phyloP scores from a whole-genome alignment of 2,113 vertebrate genomes.

The Mola mola region DNA sequence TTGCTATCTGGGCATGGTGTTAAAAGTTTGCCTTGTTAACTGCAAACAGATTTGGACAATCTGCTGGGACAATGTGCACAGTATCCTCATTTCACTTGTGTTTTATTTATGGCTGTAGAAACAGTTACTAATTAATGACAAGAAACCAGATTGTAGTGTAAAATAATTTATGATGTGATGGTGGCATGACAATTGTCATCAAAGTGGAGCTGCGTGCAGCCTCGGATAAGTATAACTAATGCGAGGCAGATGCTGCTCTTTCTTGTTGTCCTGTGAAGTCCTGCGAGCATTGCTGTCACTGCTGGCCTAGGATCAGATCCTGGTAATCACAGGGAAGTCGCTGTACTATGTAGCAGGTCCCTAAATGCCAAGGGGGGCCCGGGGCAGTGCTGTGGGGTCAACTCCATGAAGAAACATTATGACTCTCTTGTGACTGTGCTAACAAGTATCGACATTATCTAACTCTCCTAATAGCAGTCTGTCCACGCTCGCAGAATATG shows the following conservation, averaged over 20 bases:
- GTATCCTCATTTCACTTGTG: slow-evolving; percentile 21
- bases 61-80: slow-evolving; percentile 5
- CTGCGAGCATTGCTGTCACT: slow-evolving; percentile 10
- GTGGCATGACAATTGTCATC: slow-evolving; percentile 26
- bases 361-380: slow-evolving; percentile 31
- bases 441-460: slow-evolving; percentile 62
- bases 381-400: slow-evolving; percentile 46
- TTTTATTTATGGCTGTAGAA: slow-evolving; percentile 27
- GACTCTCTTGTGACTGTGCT: slow-evolving; percentile 75
- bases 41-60: slow-evolving; percentile 20
- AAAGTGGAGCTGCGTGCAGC: slow-evolving; percentile 36
- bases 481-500: slow-evolving; percentile 58
- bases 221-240: slow-evolving; percentile 25
- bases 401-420: slow-evolving; percentile 67
- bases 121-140: slow-evolving; percentile 37
- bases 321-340: slow-evolving; percentile 31
- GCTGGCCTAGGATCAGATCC: slow-evolving; percentile 31
- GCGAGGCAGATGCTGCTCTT: slow-evolving; percentile 8
- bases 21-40: slow-evolving; percentile 15
- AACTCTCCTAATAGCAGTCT: slow-evolving; percentile 62
- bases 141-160: slow-evolving; percentile 37
- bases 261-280: slow-evolving; percentile 12
- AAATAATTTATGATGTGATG: slow-evolving; percentile 46
- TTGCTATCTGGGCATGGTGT: not conserved
- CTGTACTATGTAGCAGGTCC: slow-evolving; percentile 54